Base-by-base conservation (phyloP, 2,113 vertebrate species). In the Calyptommatus sinebrachiatus region DNA sequence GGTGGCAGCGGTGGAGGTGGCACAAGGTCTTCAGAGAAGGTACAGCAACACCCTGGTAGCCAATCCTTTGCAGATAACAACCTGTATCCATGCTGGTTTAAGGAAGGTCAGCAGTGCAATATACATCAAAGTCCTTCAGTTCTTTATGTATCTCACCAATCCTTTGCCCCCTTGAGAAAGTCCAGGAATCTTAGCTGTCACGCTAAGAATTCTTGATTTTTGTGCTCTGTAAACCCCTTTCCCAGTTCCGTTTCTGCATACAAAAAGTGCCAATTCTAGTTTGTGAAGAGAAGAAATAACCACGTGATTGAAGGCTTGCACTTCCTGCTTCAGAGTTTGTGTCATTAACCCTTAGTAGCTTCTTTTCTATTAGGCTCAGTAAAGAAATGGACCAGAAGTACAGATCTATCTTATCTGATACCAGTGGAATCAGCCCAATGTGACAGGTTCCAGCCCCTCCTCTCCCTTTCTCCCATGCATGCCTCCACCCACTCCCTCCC, bases 21-120 rank as follows among this genome's bases (percentile, higher is more conserved):
- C 78, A 74, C 66, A 95, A 81, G 8, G 85, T 86, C 2, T 89
- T 86, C 78, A 94, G 61, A 3, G 76, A 85, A 85, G 62, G 94
- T 84, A 31, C 74, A 5, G 2, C 21, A 7, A 0, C 81, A 0
- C 70, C 89, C 4, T 61, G 22, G 28, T 86, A 92, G 2, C 90
- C 90, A 5, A 96, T 93, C 61, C 95, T 92, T 1, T 61, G 11
- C 61, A 96, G 87, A 71, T 96, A 96, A 1, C 46, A 26, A 7
- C 73, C 46, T 12, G 93, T 18, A 7, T 95, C 91, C 94, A 96
- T 95, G 1, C 77, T 53, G 35, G 21, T 4, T 31, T 20, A 22
- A 7, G 18, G 57, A 8, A 16, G 14, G 24, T 26, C 24, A 50
- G 18, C 50, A 35, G 62, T 24, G 3, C 9, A 22, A n/a, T 2